Conservation (phyloP, 2,888 invertebrate species). For the Microctonus aethiopoides region DNA sequence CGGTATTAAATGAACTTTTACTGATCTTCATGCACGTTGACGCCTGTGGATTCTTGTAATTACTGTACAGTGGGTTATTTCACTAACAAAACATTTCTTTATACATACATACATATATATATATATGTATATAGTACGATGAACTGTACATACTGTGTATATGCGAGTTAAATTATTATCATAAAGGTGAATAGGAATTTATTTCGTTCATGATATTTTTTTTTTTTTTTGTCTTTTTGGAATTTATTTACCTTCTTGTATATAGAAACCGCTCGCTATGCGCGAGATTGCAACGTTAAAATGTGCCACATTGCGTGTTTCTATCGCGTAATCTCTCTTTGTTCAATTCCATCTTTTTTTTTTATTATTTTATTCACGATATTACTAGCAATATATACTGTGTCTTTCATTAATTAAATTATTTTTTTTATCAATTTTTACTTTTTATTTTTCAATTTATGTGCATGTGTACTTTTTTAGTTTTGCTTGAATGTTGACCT, state of each 20-base stretch:
- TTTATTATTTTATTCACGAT: conserved; percentile 11
- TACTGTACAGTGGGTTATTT: conserved; percentile 5
- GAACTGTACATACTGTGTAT: not conserved
- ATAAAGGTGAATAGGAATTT: not conserved
- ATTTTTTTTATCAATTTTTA: not conserved
- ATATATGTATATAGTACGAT: not conserved
- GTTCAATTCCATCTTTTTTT: conserved; percentile 8
- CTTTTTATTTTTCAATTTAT: not conserved
- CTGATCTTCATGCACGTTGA: not conserved
- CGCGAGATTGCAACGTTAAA: not conserved
- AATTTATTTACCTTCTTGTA: not conserved
- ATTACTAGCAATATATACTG: conserved; percentile 5
- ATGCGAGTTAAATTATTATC: not conserved
- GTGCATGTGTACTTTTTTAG: too few species aligned
- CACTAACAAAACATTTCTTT: conserved; percentile 9
- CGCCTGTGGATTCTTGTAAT: conserved; percentile 6
- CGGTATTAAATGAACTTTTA: conserved; percentile 2
- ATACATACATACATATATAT: too few species aligned
- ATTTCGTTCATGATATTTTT: not conserved
- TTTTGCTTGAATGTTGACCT: too few species aligned
- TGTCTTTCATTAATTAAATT: not conserved
- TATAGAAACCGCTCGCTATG: not conserved
- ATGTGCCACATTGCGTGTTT: conserved; percentile 12
- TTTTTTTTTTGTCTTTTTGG: conserved; percentile 4
- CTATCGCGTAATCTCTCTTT: conserved; percentile 18